phyloP scores from a whole-genome alignment of 2,888 invertebrate genomes.

The Parnassius apollo region DNA sequence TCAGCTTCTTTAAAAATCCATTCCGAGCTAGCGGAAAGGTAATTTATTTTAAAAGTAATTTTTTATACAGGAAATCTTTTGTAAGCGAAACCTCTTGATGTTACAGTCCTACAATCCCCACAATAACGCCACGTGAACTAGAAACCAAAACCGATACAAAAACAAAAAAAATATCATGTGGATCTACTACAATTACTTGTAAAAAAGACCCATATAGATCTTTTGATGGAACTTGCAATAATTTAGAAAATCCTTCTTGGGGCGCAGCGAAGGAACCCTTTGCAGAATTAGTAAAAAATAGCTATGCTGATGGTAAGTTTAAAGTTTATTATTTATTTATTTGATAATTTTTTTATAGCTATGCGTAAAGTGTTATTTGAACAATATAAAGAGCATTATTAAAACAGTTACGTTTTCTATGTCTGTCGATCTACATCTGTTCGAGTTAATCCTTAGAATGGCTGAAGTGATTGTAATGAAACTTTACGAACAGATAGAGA shows the following conservation, averaged over 20 bases:
- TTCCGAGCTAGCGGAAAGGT: background rate
- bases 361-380: too few relatives aligned
- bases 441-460: too few relatives aligned
- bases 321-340: background rate
- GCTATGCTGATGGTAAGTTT: conserved; percentile 7
- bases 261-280: conserved; percentile 85
- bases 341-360: too few relatives aligned
- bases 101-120: background rate
- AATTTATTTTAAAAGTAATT: too few relatives aligned
- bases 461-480: too few relatives aligned
- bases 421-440: too few relatives aligned
- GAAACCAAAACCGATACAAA: background rate
- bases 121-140: background rate
- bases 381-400: too few relatives aligned
- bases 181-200: background rate
- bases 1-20: background rate
- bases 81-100: background rate
- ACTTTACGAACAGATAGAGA: too few relatives aligned
- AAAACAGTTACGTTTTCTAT: too few relatives aligned
- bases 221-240: conserved; percentile 94
- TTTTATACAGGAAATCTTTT: too few relatives aligned
- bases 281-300: conserved; percentile 12
- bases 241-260: conserved; percentile 86
- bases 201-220: conserved; percentile 38
- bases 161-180: background rate